A percentile compares a stretch with the other conserved stretches of the same genome.
Conservation (phyloP, 2,888 invertebrate species). For the Deilephila elpenor region DNA sequence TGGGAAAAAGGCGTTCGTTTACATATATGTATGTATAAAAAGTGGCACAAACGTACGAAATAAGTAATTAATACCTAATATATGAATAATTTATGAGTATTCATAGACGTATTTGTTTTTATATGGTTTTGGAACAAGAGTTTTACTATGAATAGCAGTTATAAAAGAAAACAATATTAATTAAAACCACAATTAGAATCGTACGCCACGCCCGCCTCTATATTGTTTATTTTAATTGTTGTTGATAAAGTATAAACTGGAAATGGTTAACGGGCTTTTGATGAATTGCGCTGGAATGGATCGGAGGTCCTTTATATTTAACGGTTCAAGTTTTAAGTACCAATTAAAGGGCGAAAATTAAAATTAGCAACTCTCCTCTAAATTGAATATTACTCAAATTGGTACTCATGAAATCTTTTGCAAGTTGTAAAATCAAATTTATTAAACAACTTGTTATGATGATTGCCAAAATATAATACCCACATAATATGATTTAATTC, state of each 20-base stretch:
- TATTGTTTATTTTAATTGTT: conserved; percentile 10
- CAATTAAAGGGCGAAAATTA: not conserved
- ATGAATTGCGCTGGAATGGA: not conserved
- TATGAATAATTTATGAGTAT: too few species aligned
- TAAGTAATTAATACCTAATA: too few species aligned
- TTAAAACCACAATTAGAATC: not conserved
- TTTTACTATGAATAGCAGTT: not conserved
- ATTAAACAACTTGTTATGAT: not conserved
- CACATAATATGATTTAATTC: not conserved
- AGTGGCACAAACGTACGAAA: too few species aligned
- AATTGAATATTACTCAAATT: not conserved
- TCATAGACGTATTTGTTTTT: not conserved
- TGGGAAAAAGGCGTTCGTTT: too few species aligned
- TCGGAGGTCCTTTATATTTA: not conserved
- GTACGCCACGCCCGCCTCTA: not conserved
- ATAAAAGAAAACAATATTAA: not conserved
- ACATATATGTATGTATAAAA: too few species aligned
- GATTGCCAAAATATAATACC: too few species aligned
- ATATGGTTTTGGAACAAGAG: not conserved
- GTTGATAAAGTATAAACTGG: conserved; percentile 1
- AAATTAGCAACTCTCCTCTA: not conserved
- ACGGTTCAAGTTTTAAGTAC: conserved; percentile 11
- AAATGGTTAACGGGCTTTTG: not conserved
- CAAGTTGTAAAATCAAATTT: not conserved
- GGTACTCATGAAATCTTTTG: not conserved